phyloP scores from a whole-genome alignment of 1,140 invertebrate genomes.

The Tetranychus cinnabarinus region DNA sequence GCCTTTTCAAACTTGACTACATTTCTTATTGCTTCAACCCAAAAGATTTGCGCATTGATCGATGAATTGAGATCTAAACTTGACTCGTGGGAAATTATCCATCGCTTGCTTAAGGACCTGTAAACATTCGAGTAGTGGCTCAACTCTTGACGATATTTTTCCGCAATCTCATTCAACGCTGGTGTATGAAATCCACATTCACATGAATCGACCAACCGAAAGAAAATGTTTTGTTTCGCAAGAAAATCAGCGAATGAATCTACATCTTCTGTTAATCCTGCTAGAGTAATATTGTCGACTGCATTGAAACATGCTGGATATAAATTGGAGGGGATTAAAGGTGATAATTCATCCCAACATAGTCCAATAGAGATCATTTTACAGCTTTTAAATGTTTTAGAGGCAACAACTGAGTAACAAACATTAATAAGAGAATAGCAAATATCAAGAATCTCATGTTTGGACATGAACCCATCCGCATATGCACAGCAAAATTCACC shows the following conservation, averaged over 20 bases:
- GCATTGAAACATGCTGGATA: constrained; percentile 83
- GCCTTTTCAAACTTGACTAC: constrained; percentile 44
- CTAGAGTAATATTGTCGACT: constrained; percentile 67
- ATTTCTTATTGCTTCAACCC: not conserved
- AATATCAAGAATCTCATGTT: not conserved
- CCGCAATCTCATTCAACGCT: not conserved
- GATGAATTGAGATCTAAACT: too few relatives aligned
- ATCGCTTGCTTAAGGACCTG: too few relatives aligned
- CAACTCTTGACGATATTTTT: too few relatives aligned
- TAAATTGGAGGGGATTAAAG: constrained; percentile 43
- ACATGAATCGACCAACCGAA: not conserved
- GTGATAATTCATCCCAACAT: constrained; percentile 40
- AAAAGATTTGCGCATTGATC: not conserved
- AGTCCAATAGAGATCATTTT: not conserved
- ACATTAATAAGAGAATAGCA: not conserved
- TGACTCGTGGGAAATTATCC: too few relatives aligned
- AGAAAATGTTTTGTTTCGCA: not conserved
- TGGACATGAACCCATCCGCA: constrained; percentile 24
- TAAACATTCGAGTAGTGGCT: too few relatives aligned
- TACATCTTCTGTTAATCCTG: constrained; percentile 47
- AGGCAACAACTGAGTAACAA: not conserved
- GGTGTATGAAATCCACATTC: not conserved
- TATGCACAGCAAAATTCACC: constrained; percentile 30
- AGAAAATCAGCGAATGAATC: constrained; percentile 34
- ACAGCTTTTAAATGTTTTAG: not conserved